These are phyloP conservation scores for Symphodus melops DNA, from an alignment of 2,113 vertebrate species.

Conservation along the genomic window DNA sequence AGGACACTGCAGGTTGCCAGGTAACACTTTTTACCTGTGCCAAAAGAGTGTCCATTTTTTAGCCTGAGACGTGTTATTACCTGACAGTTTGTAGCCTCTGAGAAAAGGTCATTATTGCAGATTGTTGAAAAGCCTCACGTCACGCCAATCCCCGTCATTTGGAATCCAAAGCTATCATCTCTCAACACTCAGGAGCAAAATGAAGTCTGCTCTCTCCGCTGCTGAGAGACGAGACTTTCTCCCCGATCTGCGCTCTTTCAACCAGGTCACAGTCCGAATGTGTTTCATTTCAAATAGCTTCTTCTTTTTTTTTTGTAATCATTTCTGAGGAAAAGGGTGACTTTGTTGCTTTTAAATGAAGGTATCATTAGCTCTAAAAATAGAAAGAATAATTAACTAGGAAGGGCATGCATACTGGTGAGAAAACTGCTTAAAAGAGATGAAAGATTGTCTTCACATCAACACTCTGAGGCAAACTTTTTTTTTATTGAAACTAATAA, in stretches of 20 bases:
- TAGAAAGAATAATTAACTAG: conserved; percentile 26
- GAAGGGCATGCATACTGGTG: background rate
- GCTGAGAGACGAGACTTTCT: conserved; percentile 67
- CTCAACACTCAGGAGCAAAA: conserved; percentile 67
- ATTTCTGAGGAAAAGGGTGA: background rate
- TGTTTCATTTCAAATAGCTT: conserved; percentile 14
- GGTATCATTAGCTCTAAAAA: conserved; percentile 28
- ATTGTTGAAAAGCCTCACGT: conserved; percentile 82
- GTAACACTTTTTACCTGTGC: conserved; percentile 70
- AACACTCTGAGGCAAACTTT: conserved; percentile 13
- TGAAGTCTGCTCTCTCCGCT: conserved; percentile 51
- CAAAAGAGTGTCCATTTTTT: conserved; percentile 74
- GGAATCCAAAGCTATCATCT: conserved; percentile 64
- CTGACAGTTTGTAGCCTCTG: conserved; percentile 59
- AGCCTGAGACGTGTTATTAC: conserved; percentile 48
- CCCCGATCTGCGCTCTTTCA: conserved; percentile 20
- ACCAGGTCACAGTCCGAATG: background rate
- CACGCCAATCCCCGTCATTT: conserved; percentile 67
- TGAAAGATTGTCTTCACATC: conserved; percentile 29
- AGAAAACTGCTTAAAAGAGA: conserved; percentile 7
- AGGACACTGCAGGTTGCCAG: conserved; percentile 65
- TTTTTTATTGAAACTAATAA: conserved; percentile 9
- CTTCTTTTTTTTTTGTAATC: conserved; percentile 1
- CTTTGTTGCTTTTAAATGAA: conserved; percentile 8
- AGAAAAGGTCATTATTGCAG: conserved; percentile 74